Conservation (phyloP, 1,140 invertebrate genomes). For the Cataglyphis hispanica region DNA sequence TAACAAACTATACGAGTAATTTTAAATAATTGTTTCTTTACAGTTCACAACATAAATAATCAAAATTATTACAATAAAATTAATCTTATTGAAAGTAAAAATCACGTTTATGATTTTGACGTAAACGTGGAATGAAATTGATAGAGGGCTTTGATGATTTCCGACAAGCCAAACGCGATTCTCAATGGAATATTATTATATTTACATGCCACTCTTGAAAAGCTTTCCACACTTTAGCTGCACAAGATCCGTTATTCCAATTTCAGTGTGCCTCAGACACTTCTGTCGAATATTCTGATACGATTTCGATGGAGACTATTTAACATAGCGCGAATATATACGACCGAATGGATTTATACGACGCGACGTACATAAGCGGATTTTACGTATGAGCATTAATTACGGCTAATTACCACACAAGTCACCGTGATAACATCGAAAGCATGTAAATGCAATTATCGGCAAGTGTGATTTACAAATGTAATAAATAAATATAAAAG, state of each 20-base stretch:
- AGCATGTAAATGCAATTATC: conserved; percentile 42
- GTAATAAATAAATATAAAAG: conserved; percentile 16
- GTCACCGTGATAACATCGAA: not conserved
- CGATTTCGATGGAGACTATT: not conserved
- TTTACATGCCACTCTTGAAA: conserved; percentile 9
- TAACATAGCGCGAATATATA: conserved; percentile 19
- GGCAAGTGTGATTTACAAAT: conserved; percentile 15
- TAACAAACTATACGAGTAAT: not conserved
- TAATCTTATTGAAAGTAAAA: conserved; percentile 3
- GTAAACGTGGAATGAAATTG: not conserved
- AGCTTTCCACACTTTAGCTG: conserved; percentile 10
- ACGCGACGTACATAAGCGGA: conserved; percentile 33
- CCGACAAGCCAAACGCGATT: not conserved
- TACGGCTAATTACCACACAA: conserved; percentile 43
- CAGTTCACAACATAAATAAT: not conserved
- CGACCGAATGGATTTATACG: conserved; percentile 43
- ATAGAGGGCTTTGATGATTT: conserved; percentile 3
- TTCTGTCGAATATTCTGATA: conserved; percentile 33
- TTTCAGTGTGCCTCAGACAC: conserved; percentile 22
- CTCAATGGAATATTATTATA: not conserved
- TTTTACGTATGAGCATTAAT: conserved; percentile 46
- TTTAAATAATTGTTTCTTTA: not conserved
- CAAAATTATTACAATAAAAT: not conserved
- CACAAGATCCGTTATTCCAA: conserved; percentile 27
- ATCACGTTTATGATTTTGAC: conserved; percentile 22